phyloP scores from a whole-genome alignment of 2,113 vertebrate genomes.

The Mesoclemmys tuberculata region DNA sequence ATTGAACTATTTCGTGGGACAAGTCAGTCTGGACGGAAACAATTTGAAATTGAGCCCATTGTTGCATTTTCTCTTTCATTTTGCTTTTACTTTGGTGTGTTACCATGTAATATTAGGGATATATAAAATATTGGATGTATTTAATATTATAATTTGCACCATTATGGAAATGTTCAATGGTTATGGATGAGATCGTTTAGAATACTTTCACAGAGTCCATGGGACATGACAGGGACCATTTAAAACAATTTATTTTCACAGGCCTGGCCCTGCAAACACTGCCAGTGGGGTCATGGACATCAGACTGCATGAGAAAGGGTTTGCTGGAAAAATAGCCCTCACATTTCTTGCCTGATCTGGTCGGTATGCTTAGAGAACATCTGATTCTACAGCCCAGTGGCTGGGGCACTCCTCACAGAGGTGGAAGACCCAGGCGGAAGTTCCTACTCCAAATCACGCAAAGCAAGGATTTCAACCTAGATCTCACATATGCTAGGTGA shows the following conservation, averaged over 20 bases:
- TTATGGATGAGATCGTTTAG: background rate
- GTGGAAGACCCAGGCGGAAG: no score
- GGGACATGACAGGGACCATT: background rate
- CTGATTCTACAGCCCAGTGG: no score
- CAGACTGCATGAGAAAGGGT: accelerated
- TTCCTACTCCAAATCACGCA: background rate
- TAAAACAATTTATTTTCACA: background rate
- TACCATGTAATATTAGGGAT: background rate
- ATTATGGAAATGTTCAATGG: background rate
- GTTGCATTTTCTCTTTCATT: background rate
- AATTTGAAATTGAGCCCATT: background rate
- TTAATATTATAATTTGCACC: background rate
- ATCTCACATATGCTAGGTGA: background rate
- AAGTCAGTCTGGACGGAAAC: background rate
- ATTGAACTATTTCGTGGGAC: background rate
- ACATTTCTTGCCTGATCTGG: no score
- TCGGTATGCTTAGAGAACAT: no score
- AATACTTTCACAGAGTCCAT: background rate
- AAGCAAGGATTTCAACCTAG: background rate
- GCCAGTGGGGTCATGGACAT: accelerated
- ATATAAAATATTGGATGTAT: background rate
- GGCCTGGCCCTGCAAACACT: accelerated
- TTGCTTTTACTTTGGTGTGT: background rate
- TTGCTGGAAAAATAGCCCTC: background rate
- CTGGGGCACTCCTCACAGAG: background rate